These are phyloP conservation scores for Netelia fuscicornis DNA, from an alignment of 2,888 invertebrate species.

Conservation along the genomic window DNA sequence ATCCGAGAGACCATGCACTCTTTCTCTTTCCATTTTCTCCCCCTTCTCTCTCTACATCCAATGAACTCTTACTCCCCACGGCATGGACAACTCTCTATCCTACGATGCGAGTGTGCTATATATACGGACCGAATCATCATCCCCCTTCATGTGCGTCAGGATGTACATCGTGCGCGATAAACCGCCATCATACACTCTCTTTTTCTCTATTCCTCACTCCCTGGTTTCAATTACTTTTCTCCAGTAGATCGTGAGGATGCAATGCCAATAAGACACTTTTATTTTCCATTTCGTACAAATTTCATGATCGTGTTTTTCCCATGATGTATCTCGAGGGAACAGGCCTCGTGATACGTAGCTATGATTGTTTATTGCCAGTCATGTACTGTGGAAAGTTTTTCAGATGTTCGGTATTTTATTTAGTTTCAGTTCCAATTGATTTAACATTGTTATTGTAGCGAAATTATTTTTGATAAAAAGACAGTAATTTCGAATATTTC, in stretches of 20 bases:
- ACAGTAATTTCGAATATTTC: no score
- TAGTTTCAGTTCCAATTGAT: neutral
- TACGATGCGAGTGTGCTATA: conserved; percentile 27
- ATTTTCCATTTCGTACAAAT: conserved; percentile 25
- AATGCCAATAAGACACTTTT: conserved; percentile 53
- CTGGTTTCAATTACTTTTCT: conserved; percentile 60
- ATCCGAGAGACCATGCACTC: conserved; percentile 38
- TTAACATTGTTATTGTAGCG: no score
- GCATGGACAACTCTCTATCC: neutral
- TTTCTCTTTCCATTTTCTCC: neutral
- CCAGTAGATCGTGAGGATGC: conserved; percentile 62
- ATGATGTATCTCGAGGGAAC: no score
- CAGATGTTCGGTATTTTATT: neutral
- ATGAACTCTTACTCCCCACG: neutral
- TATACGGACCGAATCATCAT: conserved; percentile 55
- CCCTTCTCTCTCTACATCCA: neutral
- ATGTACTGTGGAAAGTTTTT: no score
- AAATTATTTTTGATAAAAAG: no score
- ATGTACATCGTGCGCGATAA: conserved; percentile 60
- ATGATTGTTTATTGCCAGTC: no score
- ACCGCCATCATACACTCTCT: conserved; percentile 34
- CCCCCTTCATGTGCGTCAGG: conserved; percentile 55
- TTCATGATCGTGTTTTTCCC: conserved; percentile 52
- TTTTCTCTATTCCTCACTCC: neutral
- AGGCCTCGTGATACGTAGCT: no score